Evolutionary conservation across 2,797 vertebrate genomes (phyloP).

Genomic region (Micrastur ruficollis): DNA sequence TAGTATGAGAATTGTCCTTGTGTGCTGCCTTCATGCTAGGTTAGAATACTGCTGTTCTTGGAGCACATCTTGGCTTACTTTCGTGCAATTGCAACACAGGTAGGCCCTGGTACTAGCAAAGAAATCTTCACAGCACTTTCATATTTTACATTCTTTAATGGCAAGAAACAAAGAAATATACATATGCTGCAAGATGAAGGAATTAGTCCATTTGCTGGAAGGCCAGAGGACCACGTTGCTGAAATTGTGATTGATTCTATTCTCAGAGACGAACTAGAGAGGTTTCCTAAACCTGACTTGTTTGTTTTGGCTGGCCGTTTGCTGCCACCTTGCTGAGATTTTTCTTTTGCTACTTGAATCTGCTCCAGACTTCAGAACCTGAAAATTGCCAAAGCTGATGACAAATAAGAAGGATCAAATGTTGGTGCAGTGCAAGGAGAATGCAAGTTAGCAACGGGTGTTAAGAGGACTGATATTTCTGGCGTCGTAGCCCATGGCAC

Average conservation of each 20-base stretch:
- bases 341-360: background rate
- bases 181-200: background rate
- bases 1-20: background rate
- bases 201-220: background rate
- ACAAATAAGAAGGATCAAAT: background rate
- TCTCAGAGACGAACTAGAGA: background rate
- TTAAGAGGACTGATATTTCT: background rate
- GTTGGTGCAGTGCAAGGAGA: background rate
- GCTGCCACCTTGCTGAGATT: constrained; percentile 62
- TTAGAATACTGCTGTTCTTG: background rate
- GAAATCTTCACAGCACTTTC: background rate
- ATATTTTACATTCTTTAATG: background rate
- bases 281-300: background rate
- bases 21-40: background rate
- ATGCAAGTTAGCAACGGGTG: background rate
- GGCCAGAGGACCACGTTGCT: background rate
- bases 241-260: background rate
- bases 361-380: background rate
- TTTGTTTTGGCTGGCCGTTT: constrained; percentile 38
- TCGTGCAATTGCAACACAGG: background rate
- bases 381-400: background rate
- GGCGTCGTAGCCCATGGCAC: accelerated
- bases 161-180: background rate
- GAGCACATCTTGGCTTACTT: background rate
- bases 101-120: background rate